Conservation (phyloP, 2,113 vertebrate genomes). For the Sialia sialis region DNA sequence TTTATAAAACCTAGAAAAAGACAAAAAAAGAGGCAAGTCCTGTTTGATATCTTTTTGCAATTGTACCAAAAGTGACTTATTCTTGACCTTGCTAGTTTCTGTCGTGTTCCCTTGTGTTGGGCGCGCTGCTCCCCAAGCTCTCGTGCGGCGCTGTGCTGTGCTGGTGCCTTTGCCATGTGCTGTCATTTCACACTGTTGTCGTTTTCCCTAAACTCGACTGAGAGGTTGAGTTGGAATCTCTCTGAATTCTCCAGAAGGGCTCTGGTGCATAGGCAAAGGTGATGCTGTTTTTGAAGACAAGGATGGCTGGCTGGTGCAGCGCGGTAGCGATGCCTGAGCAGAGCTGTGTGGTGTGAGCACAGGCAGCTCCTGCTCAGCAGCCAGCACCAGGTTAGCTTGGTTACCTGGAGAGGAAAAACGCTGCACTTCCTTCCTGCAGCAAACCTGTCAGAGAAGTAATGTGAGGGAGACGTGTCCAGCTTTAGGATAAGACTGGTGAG, state of each 20-base stretch:
- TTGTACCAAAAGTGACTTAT: constrained; percentile 99
- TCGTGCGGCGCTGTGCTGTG: constrained; percentile 58
- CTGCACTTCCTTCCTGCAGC: not conserved
- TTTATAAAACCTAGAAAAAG: constrained; percentile 88
- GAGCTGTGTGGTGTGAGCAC: rapidly evolving
- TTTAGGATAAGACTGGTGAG: not conserved
- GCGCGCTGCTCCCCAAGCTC: constrained; percentile 29
- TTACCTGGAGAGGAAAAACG: not conserved
- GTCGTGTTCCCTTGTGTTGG: constrained; percentile 58
- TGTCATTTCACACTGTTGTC: constrained; percentile 31
- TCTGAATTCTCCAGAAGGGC: not conserved
- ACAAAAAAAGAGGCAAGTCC: constrained; percentile 73
- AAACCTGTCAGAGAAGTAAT: not conserved
- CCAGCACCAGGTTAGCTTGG: rapidly evolving
- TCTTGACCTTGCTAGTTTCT: constrained; percentile 80
- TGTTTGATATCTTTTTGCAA: constrained; percentile 96
- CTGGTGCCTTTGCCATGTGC: constrained; percentile 69
- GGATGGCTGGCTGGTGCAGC: not conserved
- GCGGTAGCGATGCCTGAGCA: not conserved
- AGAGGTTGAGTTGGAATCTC: not conserved
- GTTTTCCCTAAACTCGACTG: not conserved
- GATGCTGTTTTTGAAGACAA: not conserved
- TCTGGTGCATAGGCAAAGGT: not conserved
- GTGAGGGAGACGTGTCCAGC: not conserved
- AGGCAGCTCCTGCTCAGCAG: not conserved